Percentiles rank a stretch among this genome's conserved stretches.
phyloP scores from a whole-genome alignment of 1,140 invertebrate species.

The Dendroctonus valens region DNA sequence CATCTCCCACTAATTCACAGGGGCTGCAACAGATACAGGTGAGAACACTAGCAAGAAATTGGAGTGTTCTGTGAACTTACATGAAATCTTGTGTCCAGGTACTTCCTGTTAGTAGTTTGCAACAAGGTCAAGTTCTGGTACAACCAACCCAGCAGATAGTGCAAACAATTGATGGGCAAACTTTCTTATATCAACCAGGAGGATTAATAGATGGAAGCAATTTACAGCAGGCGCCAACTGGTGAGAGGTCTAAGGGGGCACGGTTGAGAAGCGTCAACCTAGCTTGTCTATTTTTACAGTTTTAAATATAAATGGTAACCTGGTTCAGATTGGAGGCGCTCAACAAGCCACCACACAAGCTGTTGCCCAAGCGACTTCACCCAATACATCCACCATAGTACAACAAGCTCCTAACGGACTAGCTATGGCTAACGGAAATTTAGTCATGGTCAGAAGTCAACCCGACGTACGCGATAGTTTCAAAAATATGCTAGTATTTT shows the following conservation, averaged over 20 bases:
- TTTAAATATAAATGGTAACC: constrained; percentile 71
- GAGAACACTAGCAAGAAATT: neutral
- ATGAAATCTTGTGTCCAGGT: constrained; percentile 47
- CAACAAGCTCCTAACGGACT: constrained; percentile 44
- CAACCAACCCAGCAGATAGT: constrained; percentile 72
- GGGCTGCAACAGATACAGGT: constrained; percentile 59
- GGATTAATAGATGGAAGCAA: constrained; percentile 55
- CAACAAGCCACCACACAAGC: constrained; percentile 44
- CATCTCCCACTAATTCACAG: constrained; percentile 55
- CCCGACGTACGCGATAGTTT: constrained; percentile 44
- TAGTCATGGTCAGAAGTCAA: constrained; percentile 64
- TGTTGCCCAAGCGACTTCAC: constrained; percentile 47
- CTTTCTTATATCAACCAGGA: constrained; percentile 85
- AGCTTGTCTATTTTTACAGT: constrained; percentile 52
- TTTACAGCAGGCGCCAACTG: constrained; percentile 62
- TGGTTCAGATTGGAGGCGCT: constrained; percentile 64
- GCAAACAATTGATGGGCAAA: constrained; percentile 91
- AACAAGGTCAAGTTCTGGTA: constrained; percentile 58
- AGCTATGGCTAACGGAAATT: constrained; percentile 58
- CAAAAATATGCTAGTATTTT: too few relatives aligned
- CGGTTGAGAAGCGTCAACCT: neutral
- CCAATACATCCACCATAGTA: constrained; percentile 42
- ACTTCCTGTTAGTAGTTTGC: constrained; percentile 60
- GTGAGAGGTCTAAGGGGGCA: constrained; percentile 43
- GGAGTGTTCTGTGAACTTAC: too few relatives aligned